Base-by-base conservation (phyloP, 2,113 vertebrate species). In the Patagioenas fasciata region DNA sequence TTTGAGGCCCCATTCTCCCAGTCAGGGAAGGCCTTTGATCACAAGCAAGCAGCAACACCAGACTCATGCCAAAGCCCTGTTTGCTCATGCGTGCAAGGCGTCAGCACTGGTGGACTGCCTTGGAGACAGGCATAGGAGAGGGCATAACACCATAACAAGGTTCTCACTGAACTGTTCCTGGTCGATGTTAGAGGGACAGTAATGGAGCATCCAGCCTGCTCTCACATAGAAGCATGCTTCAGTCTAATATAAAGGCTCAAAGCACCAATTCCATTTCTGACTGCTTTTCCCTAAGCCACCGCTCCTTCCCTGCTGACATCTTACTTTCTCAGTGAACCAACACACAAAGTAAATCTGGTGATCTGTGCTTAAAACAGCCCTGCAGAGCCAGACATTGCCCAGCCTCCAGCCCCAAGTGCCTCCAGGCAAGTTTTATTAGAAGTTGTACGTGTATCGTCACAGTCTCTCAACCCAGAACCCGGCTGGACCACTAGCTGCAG, bases 11-110 rank as follows among this genome's bases (percentile, higher is more conserved):
- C 2, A 1, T 36, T 90, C 82, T 90, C 69, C 79, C 67, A 66
- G 23, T 56, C 67, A 80, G 69, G 26, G 57, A 95, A 93, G 51
- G 88, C 57, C 82, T 96, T 91, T 96, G 90, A 95, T 91, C 88
- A 84, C 38, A 79, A 67, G 83, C 73, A 56, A 93, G 92, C 19
- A 6, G 61, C 83, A 90, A 14, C 65, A 72, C 31, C 69, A 78
- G 44, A 25, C 50, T 86, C 4, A 4, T 75, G 96, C 94, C 94
- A 97, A 95, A 95, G 65, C 95, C 78, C 92, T 84, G 89, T 95
- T 93, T 89, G 89, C 69, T 93, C 6, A 25, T 71, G 83, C 69
- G 29, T 81, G 78, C 73, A 58, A 5, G 2, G 53, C 89, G 83
- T 83, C 89, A 88, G 88, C 70, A 81, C 70, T 34, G 77, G 83